Evolutionary conservation across 2,797 vertebrate species (phyloP).

Genomic region (Hyperoplus lanceolatus): DNA sequence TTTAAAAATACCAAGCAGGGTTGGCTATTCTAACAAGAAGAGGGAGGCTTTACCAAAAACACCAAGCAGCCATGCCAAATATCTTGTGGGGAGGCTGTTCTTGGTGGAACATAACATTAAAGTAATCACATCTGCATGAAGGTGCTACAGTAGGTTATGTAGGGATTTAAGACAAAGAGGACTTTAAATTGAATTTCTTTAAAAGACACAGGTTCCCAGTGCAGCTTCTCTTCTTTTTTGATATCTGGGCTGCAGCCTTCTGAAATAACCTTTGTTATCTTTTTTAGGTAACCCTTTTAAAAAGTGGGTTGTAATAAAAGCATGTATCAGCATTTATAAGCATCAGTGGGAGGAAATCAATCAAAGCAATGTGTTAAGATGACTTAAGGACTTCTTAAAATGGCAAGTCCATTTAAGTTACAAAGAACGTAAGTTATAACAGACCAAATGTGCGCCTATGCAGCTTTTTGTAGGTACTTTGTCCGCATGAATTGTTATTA

Average conservation of each 20-base stretch:
- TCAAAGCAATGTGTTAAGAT: no score
- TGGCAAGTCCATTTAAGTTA: no score
- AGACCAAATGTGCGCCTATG: no score
- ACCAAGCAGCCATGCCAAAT: background rate
- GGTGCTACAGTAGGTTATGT: background rate
- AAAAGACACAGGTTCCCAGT: no score
- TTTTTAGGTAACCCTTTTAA: no score
- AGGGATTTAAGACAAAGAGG: background rate
- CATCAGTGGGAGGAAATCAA: background rate
- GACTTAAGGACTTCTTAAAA: no score
- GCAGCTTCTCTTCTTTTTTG: no score
- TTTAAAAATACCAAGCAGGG: background rate
- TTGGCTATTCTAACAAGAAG: background rate
- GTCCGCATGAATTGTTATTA: background rate
- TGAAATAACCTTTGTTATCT: background rate
- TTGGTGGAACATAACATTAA: background rate
- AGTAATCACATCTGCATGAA: background rate
- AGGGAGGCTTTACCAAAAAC: background rate
- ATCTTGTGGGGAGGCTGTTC: background rate
- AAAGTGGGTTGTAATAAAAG: no score
- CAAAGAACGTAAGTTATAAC: no score
- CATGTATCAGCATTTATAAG: no score
- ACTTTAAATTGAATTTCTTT: background rate
- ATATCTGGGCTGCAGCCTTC: background rate
- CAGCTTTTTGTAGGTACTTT: no score